phyloP scores from a whole-genome alignment of 1,140 invertebrate species.

The Galleria mellonella region DNA sequence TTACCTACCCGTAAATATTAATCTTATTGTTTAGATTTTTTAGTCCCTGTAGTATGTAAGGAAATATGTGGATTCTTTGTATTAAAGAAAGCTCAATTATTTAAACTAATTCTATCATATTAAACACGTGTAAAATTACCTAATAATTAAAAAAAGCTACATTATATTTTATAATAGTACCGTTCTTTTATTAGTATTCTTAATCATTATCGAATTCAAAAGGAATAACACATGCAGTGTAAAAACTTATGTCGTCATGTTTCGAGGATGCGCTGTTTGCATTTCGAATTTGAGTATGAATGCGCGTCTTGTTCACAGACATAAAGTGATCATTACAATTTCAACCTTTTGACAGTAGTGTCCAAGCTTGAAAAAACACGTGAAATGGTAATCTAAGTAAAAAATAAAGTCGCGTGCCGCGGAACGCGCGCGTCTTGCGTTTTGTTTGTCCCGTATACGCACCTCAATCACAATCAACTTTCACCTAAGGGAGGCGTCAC shows the following conservation, averaged over 20 bases:
- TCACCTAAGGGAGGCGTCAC: constrained; percentile 52
- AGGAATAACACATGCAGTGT: constrained; percentile 1
- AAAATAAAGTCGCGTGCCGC: constrained; percentile 31
- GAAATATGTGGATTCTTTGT: no score
- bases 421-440: constrained; percentile 14
- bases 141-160: no score
- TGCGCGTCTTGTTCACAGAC: constrained; percentile 1
- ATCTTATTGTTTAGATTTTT: no score
- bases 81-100: no score
- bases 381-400: constrained; percentile 6
- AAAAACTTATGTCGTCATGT: constrained; percentile 10
- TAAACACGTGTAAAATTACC: no score
- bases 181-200: no score
- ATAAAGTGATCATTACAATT: constrained; percentile 6
- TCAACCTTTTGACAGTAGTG: constrained; percentile 9
- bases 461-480: constrained; percentile 53
- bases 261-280: constrained; percentile 17
- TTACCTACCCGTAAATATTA: no score
- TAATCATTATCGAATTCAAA: no score
- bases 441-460: constrained; percentile 31
- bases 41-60: no score
- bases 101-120: no score
- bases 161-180: no score
- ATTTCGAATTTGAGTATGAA: constrained; percentile 19
- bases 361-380: background rate